Conservation (phyloP, 2,797 vertebrate genomes). For the Sus cebifrons region DNA sequence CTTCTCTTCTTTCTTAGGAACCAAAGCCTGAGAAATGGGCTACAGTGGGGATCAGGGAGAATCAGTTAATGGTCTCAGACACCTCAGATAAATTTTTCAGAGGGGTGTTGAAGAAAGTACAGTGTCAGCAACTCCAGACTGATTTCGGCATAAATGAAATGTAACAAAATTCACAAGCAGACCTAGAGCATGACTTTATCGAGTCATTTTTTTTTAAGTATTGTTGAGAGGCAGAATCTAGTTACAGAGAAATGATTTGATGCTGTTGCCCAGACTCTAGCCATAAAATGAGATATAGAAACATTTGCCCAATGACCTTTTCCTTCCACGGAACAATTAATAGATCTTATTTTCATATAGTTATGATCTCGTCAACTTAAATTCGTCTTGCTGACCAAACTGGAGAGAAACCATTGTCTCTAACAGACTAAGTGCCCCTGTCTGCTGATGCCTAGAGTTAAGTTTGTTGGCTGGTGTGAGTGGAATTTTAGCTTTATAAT, state of each 20-base stretch:
- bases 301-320: constrained; percentile 84
- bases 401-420: constrained; percentile 67
- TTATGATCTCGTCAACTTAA: constrained; percentile 83
- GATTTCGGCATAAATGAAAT: constrained; percentile 80
- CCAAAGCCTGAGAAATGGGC: constrained; percentile 54
- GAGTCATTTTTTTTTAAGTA: constrained; percentile 79
- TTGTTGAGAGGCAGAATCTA: constrained; percentile 84
- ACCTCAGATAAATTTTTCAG: constrained; percentile 82
- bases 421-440: background rate
- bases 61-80: constrained; percentile 81
- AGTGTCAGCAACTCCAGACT: constrained; percentile 76
- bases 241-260: constrained; percentile 83
- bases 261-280: constrained; percentile 65
- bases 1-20: background rate
- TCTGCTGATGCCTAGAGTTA: constrained; percentile 17
- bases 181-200: constrained; percentile 58
- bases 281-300: constrained; percentile 77
- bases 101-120: constrained; percentile 68
- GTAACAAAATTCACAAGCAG: constrained; percentile 77
- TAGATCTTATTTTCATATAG: constrained; percentile 78
- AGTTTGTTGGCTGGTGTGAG: constrained; percentile 60
- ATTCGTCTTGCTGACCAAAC: constrained; percentile 77
- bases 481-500: constrained; percentile 73
- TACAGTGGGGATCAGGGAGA: constrained; percentile 49
- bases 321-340: constrained; percentile 80